Percentiles rank a stretch among this genome's conserved stretches.
Evolutionary conservation across 2,888 invertebrate species (phyloP).

Genomic region (Diaprepes abbreviatus): DNA sequence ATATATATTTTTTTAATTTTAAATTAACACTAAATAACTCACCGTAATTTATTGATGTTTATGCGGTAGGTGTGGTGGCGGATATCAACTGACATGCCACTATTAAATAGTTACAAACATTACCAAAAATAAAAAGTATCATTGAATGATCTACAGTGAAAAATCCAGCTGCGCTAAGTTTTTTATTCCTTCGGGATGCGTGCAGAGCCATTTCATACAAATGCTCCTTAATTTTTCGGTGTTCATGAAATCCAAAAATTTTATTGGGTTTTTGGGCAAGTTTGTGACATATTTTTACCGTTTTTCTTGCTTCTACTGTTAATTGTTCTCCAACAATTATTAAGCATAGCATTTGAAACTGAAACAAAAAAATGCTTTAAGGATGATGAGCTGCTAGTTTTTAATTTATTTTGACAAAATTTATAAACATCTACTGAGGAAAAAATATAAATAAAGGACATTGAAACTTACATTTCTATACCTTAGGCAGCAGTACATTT

Average conservation of each 20-base stretch:
- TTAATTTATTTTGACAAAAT: too few species aligned
- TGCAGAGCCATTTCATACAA: constrained; percentile 21
- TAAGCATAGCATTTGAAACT: too few species aligned
- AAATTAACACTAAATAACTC: too few species aligned
- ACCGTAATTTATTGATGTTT: too few species aligned
- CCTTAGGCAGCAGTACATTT: too few species aligned
- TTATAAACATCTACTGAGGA: too few species aligned
- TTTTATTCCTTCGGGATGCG: background rate
- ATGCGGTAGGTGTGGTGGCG: background rate
- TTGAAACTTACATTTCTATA: too few species aligned
- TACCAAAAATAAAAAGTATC: constrained; percentile 36
- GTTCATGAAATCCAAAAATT: background rate
- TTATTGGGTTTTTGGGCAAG: background rate
- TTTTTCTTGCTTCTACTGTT: background rate
- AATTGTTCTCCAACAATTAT: too few species aligned
- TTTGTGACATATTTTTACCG: background rate
- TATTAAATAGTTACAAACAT: constrained; percentile 31
- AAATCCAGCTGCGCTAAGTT: constrained; percentile 27
- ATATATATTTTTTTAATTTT: too few species aligned
- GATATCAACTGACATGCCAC: constrained; percentile 21
- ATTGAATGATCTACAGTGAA: constrained; percentile 35
- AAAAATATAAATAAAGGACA: too few species aligned
- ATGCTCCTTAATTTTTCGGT: background rate
- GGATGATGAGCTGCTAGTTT: too few species aligned
- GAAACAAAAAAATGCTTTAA: too few species aligned